These are phyloP conservation scores for Orchestia grillus DNA, from an alignment of 1,140 invertebrate species.

Conservation along the genomic window DNA sequence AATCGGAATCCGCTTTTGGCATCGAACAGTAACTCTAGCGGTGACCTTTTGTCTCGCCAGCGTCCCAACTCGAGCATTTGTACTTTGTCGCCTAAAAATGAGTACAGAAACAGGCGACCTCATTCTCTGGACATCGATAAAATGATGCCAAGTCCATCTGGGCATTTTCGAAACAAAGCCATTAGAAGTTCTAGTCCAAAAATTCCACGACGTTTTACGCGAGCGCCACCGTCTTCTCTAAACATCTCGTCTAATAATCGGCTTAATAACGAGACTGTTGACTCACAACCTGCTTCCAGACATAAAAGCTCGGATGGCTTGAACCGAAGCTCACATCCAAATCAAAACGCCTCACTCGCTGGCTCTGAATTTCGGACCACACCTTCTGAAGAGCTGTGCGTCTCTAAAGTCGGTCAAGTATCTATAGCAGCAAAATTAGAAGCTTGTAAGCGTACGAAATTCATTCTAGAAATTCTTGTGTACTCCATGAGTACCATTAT, in stretches of 20 bases:
- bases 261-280: neutral
- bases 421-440: neutral
- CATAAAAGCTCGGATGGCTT: neutral
- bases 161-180: neutral
- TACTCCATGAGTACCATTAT: neutral
- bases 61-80: neutral
- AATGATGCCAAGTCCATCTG: neutral
- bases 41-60: neutral
- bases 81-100: neutral
- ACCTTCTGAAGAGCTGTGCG: no score
- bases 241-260: no score
- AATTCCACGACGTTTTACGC: no score
- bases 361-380: no score
- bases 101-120: neutral
- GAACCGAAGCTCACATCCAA: neutral
- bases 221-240: no score
- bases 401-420: no score
- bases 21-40: neutral
- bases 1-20: neutral
- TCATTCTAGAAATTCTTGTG: neutral
- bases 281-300: neutral
- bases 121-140: neutral
- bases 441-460: neutral
- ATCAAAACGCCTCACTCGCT: neutral
- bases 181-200: neutral